Evolutionary conservation across 2,888 invertebrate species (phyloP), one percentile per base, ranked within the genome.

Genomic region (Drymonia ruficornis): DNA sequence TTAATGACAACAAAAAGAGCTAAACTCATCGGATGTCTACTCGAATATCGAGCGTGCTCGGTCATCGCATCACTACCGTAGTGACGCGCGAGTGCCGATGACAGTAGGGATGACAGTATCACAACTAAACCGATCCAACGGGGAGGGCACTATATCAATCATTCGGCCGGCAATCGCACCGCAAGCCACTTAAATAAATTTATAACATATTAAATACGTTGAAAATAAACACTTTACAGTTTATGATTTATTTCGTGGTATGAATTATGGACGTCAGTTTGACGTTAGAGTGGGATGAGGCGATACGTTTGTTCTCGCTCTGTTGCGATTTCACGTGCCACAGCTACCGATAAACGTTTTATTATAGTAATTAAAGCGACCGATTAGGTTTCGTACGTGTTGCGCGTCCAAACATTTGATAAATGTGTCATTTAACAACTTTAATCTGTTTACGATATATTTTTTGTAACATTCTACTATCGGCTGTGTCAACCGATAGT

Each of bases 191-290:
- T 91, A 89, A 90, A 91, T 89, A 90, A 90, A 91, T 92, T 92
- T 91, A 91, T 90, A 91, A 89, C 91, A 88, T 90, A 91, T 90
- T 91, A 92, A 91, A 89, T 90, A 90, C 89, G 81, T 88, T 84
- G 80, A 89, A 88, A 91, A 91, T 91, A 92, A 91, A 92, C 91
- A 91, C 87, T 89, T 89, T 87, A 84, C 86, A 76, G 85, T 85
- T 86, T 91, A 91, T 92, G 92, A 92, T 92, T 92, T 91, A 92
- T 91, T 89, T 84, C 82, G 82, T 88, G 84, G 83, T 80, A 89
- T 91, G 89, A 91, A 85, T 89, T 91, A 91, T 87, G 83, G 81
- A 81, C 84, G 85, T 83, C 82, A 84, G 88, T 87, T 84, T 70
- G 79, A 71, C 75, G 74, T 81, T 84, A 57, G 87, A 88, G 81